These are phyloP conservation scores for Criorhina ranunculi DNA, from an alignment of 2,888 invertebrate genomes.

Conservation along the genomic window DNA sequence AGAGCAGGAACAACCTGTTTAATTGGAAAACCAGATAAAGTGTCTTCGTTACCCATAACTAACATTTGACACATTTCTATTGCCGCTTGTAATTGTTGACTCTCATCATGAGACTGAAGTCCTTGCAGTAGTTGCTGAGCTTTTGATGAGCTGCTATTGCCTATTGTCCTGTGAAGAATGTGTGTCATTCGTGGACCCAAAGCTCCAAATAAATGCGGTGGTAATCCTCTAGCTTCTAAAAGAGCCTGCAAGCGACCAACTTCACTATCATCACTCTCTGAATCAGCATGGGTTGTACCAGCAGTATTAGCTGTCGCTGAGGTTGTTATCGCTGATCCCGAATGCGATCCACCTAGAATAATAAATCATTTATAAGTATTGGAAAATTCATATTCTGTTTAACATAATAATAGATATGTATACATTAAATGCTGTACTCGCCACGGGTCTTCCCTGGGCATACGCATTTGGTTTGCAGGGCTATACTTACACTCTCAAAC, in stretches of 20 bases:
- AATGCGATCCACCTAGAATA: slow-evolving; percentile 50
- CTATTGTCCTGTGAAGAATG: slow-evolving; percentile 96
- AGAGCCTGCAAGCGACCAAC: slow-evolving; percentile 97
- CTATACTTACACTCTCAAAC: too few species aligned
- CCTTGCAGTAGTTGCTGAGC: slow-evolving; percentile 97
- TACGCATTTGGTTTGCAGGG: too few species aligned
- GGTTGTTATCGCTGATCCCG: slow-evolving; percentile 72
- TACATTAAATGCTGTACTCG: too few species aligned
- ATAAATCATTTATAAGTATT: neutral
- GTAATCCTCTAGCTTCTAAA: slow-evolving; percentile 96
- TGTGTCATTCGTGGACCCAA: slow-evolving; percentile 98
- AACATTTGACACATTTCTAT: slow-evolving; percentile 99
- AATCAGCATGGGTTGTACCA: slow-evolving; percentile 85
- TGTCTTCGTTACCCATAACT: slow-evolving; percentile 99
- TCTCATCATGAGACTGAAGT: slow-evolving; percentile 96
- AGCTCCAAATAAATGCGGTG: slow-evolving; percentile 98
- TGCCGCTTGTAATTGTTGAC: slow-evolving; percentile 97
- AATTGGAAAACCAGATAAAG: slow-evolving; percentile 98
- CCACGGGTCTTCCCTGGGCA: too few species aligned
- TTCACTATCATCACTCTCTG: slow-evolving; percentile 96
- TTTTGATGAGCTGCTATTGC: slow-evolving; percentile 93
- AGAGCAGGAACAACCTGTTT: slow-evolving; percentile 98
- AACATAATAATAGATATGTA: too few species aligned
- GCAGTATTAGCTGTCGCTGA: slow-evolving; percentile 42
- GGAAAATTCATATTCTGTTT: too few species aligned